A percentile compares a stretch with the other conserved stretches of the same genome.
These are phyloP conservation scores for Heliconius nattereri DNA, from an alignment of 1,140 invertebrate genomes.

Conservation along the genomic window DNA sequence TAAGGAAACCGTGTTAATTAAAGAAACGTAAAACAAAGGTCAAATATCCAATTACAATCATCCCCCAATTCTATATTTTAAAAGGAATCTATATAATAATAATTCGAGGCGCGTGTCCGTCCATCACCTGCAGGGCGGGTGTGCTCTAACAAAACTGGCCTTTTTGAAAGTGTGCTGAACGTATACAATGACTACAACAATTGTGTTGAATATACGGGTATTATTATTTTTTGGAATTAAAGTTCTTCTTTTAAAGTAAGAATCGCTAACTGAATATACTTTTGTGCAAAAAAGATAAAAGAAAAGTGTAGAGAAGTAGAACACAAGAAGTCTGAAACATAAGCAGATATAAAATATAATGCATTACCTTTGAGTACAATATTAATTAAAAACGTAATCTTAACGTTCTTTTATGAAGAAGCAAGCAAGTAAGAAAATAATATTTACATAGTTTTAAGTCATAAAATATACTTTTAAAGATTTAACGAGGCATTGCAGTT, in stretches of 20 bases:
- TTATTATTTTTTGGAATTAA: neutral
- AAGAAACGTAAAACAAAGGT: neutral
- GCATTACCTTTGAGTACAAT: neutral
- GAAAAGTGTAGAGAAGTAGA: neutral
- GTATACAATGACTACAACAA: conserved; percentile 31
- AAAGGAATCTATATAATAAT: conserved; percentile 18
- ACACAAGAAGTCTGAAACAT: too few relatives aligned
- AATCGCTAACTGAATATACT: neutral
- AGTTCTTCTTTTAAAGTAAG: neutral
- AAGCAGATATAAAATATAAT: neutral
- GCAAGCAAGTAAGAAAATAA: neutral
- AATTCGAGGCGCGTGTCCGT: conserved; percentile 34
- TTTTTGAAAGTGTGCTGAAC: conserved; percentile 40
- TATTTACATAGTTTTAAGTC: neutral
- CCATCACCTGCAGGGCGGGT: conserved; percentile 51
- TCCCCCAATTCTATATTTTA: neutral
- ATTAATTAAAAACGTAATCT: neutral
- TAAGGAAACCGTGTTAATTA: neutral
- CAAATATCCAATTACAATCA: neutral
- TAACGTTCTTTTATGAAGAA: neutral
- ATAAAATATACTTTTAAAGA: conserved; percentile 22
- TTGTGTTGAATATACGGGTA: conserved; percentile 11
- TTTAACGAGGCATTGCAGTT: conserved; percentile 21
- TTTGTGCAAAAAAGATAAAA: neutral
- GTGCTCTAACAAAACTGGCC: conserved; percentile 43